Conservation (phyloP, 1,140 invertebrate species). For the Atta cephalotes region DNA sequence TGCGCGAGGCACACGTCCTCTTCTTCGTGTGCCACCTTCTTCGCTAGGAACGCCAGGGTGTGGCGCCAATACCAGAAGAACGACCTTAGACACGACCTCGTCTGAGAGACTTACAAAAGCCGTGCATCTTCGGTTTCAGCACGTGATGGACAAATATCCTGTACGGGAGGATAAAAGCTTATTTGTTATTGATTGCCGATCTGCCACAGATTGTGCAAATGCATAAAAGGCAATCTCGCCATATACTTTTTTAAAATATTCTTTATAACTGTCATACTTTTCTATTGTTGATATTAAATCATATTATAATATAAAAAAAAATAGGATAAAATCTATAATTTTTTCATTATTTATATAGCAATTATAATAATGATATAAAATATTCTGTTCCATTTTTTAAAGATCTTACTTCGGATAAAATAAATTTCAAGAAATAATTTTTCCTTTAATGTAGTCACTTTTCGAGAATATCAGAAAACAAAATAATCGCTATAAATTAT, state of each 20-base stretch:
- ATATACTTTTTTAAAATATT: not conserved
- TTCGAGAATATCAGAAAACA: not conserved
- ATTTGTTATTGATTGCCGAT: not conserved
- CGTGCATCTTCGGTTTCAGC: not conserved
- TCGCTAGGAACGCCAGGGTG: conserved; percentile 61
- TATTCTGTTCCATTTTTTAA: not conserved
- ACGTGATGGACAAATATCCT: not conserved
- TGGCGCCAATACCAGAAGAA: conserved; percentile 65
- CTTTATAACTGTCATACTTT: not conserved
- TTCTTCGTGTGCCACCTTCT: conserved; percentile 31
- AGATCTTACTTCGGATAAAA: not conserved
- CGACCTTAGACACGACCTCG: conserved; percentile 64
- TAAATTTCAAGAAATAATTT: not conserved
- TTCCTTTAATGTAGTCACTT: not conserved
- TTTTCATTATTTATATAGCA: not conserved
- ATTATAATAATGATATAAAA: not conserved
- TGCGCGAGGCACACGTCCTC: conserved; percentile 40
- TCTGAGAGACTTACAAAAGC: conserved; percentile 22
- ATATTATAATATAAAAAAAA: too few species aligned
- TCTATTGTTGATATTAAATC: not conserved
- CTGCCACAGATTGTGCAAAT: not conserved
- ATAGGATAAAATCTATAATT: not conserved
- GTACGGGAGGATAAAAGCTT: not conserved
- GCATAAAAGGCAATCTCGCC: not conserved
- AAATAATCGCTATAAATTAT: not conserved